These are phyloP conservation scores for Drosophila macrospina DNA, from an alignment of 2,888 invertebrate genomes.

Conservation along the genomic window DNA sequence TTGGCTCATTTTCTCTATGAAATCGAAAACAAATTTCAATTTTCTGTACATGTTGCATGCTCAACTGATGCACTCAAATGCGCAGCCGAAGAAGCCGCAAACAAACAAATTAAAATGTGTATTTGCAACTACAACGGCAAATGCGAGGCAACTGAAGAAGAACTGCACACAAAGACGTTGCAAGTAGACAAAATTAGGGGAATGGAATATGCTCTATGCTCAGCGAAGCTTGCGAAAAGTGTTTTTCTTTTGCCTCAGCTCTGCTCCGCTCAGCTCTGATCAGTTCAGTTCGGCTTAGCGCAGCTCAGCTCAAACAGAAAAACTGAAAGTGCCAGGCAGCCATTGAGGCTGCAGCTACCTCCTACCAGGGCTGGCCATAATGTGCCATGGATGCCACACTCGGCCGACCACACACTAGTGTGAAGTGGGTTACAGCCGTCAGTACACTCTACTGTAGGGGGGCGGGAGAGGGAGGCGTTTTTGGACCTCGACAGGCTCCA, in stretches of 20 bases:
- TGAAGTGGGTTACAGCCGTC: conserved; percentile 67
- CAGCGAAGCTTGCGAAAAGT: conserved; percentile 77
- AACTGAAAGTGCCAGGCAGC: conserved; percentile 60
- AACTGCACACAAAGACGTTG: conserved; percentile 35
- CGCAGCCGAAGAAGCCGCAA: conserved; percentile 57
- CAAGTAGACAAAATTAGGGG: conserved; percentile 26
- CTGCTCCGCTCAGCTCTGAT: neutral
- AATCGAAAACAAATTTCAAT: conserved; percentile 65
- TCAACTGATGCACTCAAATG: conserved; percentile 81
- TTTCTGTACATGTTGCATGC: conserved; percentile 69
- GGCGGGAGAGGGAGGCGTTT: conserved; percentile 4
- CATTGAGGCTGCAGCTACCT: conserved; percentile 40
- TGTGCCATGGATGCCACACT: conserved; percentile 48
- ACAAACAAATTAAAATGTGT: conserved; percentile 68
- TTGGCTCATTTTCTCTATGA: conserved; percentile 51
- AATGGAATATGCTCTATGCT: conserved; percentile 35
- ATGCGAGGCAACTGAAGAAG: conserved; percentile 39
- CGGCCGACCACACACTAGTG: conserved; percentile 64
- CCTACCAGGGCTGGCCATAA: conserved; percentile 60
- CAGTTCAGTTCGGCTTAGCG: neutral
- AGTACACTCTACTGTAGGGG: conserved; percentile 21
- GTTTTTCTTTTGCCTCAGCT: conserved; percentile 46
- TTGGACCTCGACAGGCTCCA: conserved; percentile 16
- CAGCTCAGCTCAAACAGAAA: conserved; percentile 9
- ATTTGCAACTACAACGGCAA: conserved; percentile 57